Evolutionary conservation across 2,113 vertebrate species (phyloP).

Genomic region (Lontra canadensis): DNA sequence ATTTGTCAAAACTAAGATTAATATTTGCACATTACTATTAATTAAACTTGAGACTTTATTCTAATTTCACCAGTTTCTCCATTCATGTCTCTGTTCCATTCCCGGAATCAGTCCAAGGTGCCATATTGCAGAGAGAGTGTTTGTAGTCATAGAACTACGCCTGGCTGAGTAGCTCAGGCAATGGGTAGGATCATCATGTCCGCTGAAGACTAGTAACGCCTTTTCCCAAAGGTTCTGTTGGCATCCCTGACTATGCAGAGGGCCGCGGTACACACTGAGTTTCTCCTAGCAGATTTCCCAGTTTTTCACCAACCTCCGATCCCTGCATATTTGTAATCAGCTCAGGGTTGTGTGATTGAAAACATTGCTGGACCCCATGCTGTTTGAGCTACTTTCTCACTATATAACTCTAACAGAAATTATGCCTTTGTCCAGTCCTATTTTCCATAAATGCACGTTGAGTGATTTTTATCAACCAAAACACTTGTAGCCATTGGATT

Average conservation of each 20-base stretch:
- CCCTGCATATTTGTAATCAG: conserved; percentile 29
- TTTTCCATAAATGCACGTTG: conserved; percentile 24
- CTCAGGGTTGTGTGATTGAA: conserved; percentile 20
- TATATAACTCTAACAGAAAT: conserved; percentile 33
- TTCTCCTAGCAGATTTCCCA: not conserved
- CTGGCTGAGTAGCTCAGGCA: not conserved
- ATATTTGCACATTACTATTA: not conserved
- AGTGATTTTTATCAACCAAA: conserved; percentile 43
- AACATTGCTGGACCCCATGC: not conserved
- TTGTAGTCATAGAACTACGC: not conserved
- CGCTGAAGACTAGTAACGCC: not conserved
- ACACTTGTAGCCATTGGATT: conserved; percentile 14
- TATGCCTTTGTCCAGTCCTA: conserved; percentile 38
- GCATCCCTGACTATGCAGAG: not conserved
- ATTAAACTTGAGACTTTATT: not conserved
- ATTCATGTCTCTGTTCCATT: not conserved
- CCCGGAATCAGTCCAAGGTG: not conserved
- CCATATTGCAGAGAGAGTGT: not conserved
- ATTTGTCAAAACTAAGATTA: conserved; percentile 40
- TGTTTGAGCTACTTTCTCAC: conserved; percentile 23
- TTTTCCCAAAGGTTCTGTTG: not conserved
- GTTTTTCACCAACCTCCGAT: not conserved
- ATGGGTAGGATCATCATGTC: not conserved
- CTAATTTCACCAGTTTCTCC: not conserved
- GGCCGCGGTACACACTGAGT: not conserved